phyloP scores from a whole-genome alignment of 1,140 invertebrate species.

The Zelostemma sp. region DNA sequence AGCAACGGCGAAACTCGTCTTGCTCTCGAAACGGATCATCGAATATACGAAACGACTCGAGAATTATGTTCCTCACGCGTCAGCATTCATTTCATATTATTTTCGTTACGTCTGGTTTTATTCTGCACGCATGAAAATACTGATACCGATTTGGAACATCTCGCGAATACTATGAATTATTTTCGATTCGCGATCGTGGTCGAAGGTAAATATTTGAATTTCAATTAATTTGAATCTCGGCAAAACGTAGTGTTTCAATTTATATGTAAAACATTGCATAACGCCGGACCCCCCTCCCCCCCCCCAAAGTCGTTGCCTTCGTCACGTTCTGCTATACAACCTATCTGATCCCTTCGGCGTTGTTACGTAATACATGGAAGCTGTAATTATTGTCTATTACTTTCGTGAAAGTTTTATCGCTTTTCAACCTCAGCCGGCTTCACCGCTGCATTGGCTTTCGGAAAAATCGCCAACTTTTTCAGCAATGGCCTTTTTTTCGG shows the following conservation, averaged over 20 bases:
- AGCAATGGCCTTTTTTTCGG: too few relatives aligned
- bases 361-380: background rate
- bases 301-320: background rate
- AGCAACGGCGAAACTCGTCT: constrained; percentile 1
- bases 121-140: too few relatives aligned
- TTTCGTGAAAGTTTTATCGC: constrained; percentile 5
- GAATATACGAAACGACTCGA: background rate
- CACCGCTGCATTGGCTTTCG: too few relatives aligned
- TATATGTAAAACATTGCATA: constrained; percentile 7
- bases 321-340: constrained; percentile 3
- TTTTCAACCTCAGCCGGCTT: background rate
- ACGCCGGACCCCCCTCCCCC: background rate
- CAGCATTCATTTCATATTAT: background rate
- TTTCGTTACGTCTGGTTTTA: background rate
- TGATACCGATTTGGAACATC: too few relatives aligned
- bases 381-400: constrained; percentile 2
- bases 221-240: background rate
- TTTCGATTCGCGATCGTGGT: background rate
- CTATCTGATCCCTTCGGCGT: constrained; percentile 3
- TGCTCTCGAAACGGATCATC: background rate
- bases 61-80: background rate
- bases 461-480: too few relatives aligned
- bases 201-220: constrained; percentile 7
- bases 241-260: background rate
- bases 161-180: too few relatives aligned